A percentile compares a stretch with the other conserved stretches of the same genome.
These are phyloP conservation scores for Sinocyclocheilus rhinocerous DNA, from an alignment of 2,113 vertebrate species.

Conservation along the genomic window DNA sequence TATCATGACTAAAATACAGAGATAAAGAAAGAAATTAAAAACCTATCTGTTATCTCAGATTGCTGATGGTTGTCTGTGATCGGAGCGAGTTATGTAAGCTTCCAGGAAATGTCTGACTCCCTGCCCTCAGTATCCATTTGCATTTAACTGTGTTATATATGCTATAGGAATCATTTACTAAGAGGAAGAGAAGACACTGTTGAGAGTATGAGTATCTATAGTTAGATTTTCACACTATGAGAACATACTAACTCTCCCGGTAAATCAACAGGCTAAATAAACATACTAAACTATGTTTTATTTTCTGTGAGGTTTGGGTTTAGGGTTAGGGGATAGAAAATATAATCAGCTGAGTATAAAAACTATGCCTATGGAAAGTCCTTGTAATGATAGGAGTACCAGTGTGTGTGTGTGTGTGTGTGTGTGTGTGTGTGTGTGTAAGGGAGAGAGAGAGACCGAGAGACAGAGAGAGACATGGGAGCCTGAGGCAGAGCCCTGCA, in stretches of 20 bases:
- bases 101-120: not conserved
- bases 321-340: not conserved
- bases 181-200: not conserved
- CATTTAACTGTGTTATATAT: not conserved
- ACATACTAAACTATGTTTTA: not conserved
- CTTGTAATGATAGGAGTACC: not conserved
- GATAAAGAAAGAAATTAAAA: not conserved
- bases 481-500: slow-evolving; percentile 32
- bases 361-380: not conserved
- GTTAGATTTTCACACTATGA: not conserved
- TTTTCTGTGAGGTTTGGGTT: not conserved
- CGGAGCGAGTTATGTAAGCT: not conserved
- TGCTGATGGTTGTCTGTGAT: slow-evolving; percentile 2
- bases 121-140: not conserved
- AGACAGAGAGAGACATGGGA: not conserved
- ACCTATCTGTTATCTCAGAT: not conserved
- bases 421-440: not conserved
- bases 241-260: not conserved
- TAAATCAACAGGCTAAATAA: not conserved
- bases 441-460: not conserved
- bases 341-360: not conserved
- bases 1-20: too few species aligned
- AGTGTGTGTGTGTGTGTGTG: not conserved
- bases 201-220: not conserved
- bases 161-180: not conserved